phyloP scores from a whole-genome alignment of 2,797 vertebrate genomes.

The Chromis chromis region DNA sequence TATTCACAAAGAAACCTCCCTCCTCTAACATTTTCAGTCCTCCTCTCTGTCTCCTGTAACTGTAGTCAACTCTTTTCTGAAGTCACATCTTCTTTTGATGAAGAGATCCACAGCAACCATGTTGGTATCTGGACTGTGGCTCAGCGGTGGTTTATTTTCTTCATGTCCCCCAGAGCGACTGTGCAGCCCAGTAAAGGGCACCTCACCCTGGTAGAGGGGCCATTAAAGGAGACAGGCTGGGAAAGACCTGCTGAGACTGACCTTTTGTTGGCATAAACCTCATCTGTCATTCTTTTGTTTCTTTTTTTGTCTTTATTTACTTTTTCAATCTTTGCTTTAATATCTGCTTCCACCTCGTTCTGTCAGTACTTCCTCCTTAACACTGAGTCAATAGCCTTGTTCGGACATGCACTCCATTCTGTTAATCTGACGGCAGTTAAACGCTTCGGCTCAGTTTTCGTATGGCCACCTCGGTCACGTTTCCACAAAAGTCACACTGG shows the following conservation, averaged over 20 bases:
- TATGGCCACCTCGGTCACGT: no score
- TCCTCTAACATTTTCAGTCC: conserved; percentile 1
- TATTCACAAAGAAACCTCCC: conserved; percentile 1
- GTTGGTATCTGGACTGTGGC: conserved; percentile 20
- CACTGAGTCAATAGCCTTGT: no score
- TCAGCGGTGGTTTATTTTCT: conserved; percentile 26
- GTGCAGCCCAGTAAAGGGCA: conserved; percentile 47
- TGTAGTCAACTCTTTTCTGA: neutral
- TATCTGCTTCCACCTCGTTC: no score
- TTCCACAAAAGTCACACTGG: no score
- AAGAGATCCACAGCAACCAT: conserved; percentile 48
- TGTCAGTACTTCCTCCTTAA: no score
- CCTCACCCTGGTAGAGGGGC: conserved; percentile 22
- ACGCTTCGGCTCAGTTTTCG: no score
- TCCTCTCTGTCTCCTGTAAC: conserved; percentile 1
- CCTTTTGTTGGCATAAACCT: conserved; percentile 25
- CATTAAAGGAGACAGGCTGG: conserved; percentile 20
- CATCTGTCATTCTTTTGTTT: conserved; percentile 14
- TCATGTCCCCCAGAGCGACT: neutral
- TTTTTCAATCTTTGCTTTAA: neutral
- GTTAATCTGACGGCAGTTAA: no score
- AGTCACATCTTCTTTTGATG: no score
- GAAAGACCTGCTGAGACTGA: conserved; percentile 36
- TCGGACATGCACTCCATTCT: no score
- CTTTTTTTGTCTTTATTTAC: neutral